phyloP scores from a whole-genome alignment of 2,888 invertebrate species.

The Amiota communis region DNA sequence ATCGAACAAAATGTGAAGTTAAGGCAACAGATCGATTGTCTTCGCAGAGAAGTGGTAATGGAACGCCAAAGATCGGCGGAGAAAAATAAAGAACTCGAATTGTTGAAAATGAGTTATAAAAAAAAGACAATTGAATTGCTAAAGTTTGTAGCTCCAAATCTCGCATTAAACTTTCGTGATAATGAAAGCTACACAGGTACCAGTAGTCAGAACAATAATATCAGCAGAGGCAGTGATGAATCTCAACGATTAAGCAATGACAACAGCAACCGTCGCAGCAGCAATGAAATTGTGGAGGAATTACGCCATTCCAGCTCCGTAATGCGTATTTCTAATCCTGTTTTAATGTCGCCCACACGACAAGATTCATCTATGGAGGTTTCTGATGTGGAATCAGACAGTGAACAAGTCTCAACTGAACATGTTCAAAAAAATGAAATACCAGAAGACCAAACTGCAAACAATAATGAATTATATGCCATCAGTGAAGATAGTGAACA shows the following conservation, averaged over 20 bases:
- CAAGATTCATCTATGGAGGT: background rate
- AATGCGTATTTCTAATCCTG: constrained; percentile 12
- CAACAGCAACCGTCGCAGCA: background rate
- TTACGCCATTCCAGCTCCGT: constrained; percentile 28
- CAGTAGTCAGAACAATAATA: background rate
- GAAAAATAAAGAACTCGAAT: too few species aligned
- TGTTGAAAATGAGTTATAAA: too few species aligned
- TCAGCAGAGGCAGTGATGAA: background rate
- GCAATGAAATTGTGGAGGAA: constrained; percentile 20
- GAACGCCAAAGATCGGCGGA: too few species aligned
- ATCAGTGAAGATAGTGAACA: too few species aligned
- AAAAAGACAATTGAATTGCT: background rate
- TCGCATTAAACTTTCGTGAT: background rate
- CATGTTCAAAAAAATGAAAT: too few species aligned
- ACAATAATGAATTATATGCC: background rate
- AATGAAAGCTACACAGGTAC: background rate
- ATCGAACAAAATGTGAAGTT: too few species aligned
- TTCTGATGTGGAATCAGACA: background rate
- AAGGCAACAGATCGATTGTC: too few species aligned
- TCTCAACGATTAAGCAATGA: background rate
- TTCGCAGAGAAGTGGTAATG: too few species aligned
- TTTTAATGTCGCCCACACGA: constrained; percentile 13
- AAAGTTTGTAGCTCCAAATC: background rate
- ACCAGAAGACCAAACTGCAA: background rate
- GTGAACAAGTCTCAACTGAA: background rate